Evolutionary conservation across 2,797 vertebrate species (phyloP).

Genomic region (Bradypodion pumilum): DNA sequence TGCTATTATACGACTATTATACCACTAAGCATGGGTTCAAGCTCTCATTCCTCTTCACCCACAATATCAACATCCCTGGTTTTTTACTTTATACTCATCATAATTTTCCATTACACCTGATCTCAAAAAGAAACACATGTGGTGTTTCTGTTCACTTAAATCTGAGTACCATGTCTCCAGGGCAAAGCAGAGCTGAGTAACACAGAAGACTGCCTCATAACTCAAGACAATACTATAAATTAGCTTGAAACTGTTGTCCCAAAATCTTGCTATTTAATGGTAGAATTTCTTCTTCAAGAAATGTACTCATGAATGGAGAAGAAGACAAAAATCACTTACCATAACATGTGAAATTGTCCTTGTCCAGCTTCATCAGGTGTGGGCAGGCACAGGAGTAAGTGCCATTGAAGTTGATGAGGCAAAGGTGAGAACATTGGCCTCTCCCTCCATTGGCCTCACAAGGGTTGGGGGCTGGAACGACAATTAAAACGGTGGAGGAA

Average conservation of each 20-base stretch:
- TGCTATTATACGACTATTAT: no score
- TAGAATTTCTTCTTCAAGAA: not conserved
- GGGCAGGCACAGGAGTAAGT: slow-evolving; percentile 94
- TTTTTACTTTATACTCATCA: not conserved
- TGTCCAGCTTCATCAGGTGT: slow-evolving; percentile 94
- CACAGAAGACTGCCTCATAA: not conserved
- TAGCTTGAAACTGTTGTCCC: no score
- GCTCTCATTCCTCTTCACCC: no score
- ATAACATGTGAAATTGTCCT: slow-evolving; percentile 90
- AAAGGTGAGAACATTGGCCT: slow-evolving; percentile 92
- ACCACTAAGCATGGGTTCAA: not conserved
- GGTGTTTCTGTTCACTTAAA: not conserved
- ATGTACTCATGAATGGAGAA: not conserved
- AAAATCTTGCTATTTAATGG: not conserved
- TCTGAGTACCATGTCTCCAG: not conserved
- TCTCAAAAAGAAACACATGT: not conserved
- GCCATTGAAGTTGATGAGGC: slow-evolving; percentile 98
- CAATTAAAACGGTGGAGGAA: not conserved
- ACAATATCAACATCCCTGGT: no score
- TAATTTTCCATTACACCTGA: not conserved
- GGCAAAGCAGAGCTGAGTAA: not conserved
- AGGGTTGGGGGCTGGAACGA: slow-evolving; percentile 87
- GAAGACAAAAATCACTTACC: slow-evolving; percentile 72
- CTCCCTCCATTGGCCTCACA: slow-evolving; percentile 87
- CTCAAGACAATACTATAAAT: not conserved